A percentile compares a stretch with the other conserved stretches of the same genome.
phyloP scores from a whole-genome alignment of 23 tunicate species.

The Phallusia fumigata region DNA sequence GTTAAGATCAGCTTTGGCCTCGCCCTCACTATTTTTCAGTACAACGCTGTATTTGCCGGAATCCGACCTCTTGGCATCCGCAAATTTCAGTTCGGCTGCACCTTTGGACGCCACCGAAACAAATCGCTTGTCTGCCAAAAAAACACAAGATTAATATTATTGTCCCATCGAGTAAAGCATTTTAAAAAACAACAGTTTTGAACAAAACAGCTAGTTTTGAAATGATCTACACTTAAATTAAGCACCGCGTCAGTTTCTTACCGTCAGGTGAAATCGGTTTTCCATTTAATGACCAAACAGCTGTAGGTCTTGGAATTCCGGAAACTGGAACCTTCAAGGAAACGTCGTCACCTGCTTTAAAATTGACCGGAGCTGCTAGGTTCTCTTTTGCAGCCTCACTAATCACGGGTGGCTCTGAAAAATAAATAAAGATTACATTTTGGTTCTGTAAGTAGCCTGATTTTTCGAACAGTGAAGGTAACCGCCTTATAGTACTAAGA shows the following conservation, averaged over 20 bases:
- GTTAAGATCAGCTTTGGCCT: slow-evolving; percentile 49
- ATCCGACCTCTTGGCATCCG: slow-evolving; percentile 47
- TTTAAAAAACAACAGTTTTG: too few species aligned
- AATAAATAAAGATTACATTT: not conserved
- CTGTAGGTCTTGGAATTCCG: slow-evolving; percentile 82
- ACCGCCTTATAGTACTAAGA: too few species aligned
- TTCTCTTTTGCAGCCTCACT: slow-evolving; percentile 43
- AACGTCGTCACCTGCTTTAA: slow-evolving; percentile 81
- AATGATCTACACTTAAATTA: too few species aligned
- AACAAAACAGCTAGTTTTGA: too few species aligned
- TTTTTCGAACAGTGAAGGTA: too few species aligned
- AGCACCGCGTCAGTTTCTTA: too few species aligned
- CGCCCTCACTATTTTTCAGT: slow-evolving; percentile 75
- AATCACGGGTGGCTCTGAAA: slow-evolving; percentile 82
- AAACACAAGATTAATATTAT: too few species aligned
- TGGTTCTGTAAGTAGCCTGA: not conserved
- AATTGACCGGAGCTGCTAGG: slow-evolving; percentile 60
- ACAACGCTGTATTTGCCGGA: slow-evolving; percentile 66
- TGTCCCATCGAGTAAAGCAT: too few species aligned
- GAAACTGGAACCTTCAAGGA: slow-evolving; percentile 65
- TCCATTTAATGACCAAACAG: slow-evolving; percentile 57
- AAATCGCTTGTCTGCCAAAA: slow-evolving; percentile 10
- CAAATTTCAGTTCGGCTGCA: slow-evolving; percentile 9
- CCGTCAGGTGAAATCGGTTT: slow-evolving; percentile 11
- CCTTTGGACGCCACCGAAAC: slow-evolving; percentile 33